Base-by-base conservation (phyloP, 2,888 invertebrate species). In the Lottia scabra region DNA sequence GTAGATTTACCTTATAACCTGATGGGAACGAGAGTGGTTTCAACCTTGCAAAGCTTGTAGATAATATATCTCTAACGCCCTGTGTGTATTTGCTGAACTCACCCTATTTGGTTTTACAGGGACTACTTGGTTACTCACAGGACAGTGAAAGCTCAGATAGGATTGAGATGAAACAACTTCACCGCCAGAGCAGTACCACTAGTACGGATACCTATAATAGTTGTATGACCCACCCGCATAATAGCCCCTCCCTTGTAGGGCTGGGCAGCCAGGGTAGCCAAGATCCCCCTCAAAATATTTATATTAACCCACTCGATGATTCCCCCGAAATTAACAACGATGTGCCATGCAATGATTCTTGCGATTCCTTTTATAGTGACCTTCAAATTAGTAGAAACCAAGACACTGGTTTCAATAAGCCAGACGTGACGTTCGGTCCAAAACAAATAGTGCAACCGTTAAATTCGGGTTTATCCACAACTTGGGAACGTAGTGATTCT, bases 121-220 rank as follows among this genome's bases (percentile, higher is more conserved):
- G 72, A 67, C 71, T 73, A 56, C 70, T 76, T 70, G 76, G 71
- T 70, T 78, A 74, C 72, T 73, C 76, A 70, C 73, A 77, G 74
- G 77, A 79, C 68, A 70, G 71, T 27, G 69, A 73, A 65, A 70
- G 71, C 48, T 70, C 75, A 66, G 81, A 81, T 69, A 83, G 84
- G 76, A 86, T 86, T 72, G 87, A 87, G 80, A 76, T 87, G 82
- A 84, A 83, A 80, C 80, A 84, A 69, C 80, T 87, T 68, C 81
- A 84, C 74, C 80, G 86, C 10, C 85, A 86, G 77, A 81, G 80
- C 79, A 85, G 85, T 88, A 91, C 92, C 73, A 92, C 92, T 91
- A 94, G 96, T 91, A 94, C 96, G 87, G 97, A 97, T 91, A 97
- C 97, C 82, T 98, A 96, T 91, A 96, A 96, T 90, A 97, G 96